Evolutionary conservation across 2,113 vertebrate species (phyloP).

Genomic region (Tragelaphus strepsiceros): DNA sequence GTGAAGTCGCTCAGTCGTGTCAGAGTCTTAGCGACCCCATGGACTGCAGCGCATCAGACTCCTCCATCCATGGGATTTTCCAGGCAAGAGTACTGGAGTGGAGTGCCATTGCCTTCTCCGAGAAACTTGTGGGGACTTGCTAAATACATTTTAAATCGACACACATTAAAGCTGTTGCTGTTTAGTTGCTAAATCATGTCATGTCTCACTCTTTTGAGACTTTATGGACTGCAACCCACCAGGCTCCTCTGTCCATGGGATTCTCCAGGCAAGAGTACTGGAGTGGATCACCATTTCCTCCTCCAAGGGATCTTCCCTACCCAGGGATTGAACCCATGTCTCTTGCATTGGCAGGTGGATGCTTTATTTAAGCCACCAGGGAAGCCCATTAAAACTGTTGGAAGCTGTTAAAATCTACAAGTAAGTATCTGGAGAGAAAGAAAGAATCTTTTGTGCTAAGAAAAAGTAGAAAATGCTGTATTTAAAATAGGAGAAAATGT

Average conservation of each 20-base stretch:
- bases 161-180: not conserved
- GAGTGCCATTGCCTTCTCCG: too few relatives aligned
- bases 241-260: not conserved
- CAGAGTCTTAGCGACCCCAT: too few relatives aligned
- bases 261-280: not conserved
- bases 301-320: not conserved
- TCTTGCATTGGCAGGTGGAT: not conserved
- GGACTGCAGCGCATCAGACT: too few relatives aligned
- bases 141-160: slow-evolving; percentile 7
- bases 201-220: not conserved
- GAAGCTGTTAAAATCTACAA: not conserved
- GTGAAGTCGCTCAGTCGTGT: too few relatives aligned
- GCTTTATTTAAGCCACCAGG: not conserved
- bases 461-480: slow-evolving; percentile 14
- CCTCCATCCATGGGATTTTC: too few relatives aligned
- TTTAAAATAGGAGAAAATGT: slow-evolving; percentile 9
- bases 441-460: not conserved
- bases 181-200: not conserved
- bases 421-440: not conserved
- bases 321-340: not conserved
- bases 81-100: too few relatives aligned
- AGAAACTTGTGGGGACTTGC: not conserved
- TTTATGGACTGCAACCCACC: not conserved
- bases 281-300: not conserved
- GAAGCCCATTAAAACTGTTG: not conserved